Evolutionary conservation across 2,888 invertebrate genomes (phyloP).

Genomic region (Smittia aterrima): DNA sequence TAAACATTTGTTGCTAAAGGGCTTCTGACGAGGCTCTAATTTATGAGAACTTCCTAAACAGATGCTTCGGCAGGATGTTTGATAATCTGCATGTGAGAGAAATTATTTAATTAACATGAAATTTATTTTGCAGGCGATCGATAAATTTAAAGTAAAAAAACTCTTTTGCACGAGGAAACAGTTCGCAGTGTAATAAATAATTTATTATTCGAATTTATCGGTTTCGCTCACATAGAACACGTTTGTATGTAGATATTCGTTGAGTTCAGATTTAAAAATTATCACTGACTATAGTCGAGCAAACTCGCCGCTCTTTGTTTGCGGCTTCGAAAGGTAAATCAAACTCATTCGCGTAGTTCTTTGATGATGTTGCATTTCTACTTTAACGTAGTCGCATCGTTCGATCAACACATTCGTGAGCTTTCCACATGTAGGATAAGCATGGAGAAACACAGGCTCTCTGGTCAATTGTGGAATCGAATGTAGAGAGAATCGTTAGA

Average conservation of each 20-base stretch:
- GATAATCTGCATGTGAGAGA: not conserved
- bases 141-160: not conserved
- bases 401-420: not conserved
- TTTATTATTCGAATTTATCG: not conserved
- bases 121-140: not conserved
- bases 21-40: too few relatives aligned
- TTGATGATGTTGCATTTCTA: too few relatives aligned
- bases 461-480: constrained; percentile 3
- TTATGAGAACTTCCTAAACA: too few relatives aligned
- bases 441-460: not conserved
- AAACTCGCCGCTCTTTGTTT: not conserved
- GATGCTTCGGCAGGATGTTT: not conserved
- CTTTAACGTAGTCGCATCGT: not conserved
- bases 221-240: not conserved
- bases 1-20: too few relatives aligned
- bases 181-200: constrained; percentile 4
- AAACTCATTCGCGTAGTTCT: not conserved
- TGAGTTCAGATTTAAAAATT: not conserved
- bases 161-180: not conserved
- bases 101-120: constrained; percentile 6
- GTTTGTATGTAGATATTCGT: not conserved
- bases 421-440: constrained; percentile 15
- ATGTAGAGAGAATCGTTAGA: not conserved
- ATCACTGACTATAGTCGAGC: not conserved
- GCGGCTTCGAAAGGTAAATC: not conserved